A percentile compares a stretch with the other conserved stretches of the same genome.
These are phyloP conservation scores for Pseudochromis fuscus DNA, from an alignment of 2,797 vertebrate genomes.

Conservation along the genomic window DNA sequence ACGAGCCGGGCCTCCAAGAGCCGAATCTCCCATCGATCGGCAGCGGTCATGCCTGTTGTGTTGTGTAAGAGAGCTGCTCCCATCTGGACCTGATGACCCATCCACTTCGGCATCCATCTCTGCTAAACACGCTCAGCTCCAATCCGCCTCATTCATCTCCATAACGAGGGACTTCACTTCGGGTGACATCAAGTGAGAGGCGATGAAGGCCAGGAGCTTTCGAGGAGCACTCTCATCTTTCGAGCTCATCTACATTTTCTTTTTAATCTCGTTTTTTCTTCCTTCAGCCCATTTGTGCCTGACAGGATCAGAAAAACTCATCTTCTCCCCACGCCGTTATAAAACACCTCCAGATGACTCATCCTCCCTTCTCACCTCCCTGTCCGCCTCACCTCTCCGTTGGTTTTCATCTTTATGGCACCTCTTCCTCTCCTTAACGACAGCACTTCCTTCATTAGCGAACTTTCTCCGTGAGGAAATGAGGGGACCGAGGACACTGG, in stretches of 20 bases:
- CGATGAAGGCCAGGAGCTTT: slow-evolving; percentile 37
- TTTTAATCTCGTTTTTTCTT: background rate
- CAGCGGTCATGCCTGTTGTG: slow-evolving; percentile 39
- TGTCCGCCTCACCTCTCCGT: background rate
- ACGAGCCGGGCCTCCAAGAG: slow-evolving; percentile 26
- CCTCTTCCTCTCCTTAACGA: slow-evolving; percentile 49
- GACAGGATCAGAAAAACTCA: slow-evolving; percentile 27
- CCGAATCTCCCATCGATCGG: slow-evolving; percentile 34
- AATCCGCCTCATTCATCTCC: slow-evolving; percentile 44
- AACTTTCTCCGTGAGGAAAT: slow-evolving; percentile 49
- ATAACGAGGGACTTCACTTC: slow-evolving; percentile 54
- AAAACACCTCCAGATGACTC: slow-evolving; percentile 63
- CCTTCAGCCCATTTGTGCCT: slow-evolving; percentile 8
- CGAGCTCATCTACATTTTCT: slow-evolving; percentile 11
- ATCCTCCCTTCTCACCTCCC: slow-evolving; percentile 44
- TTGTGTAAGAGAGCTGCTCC: slow-evolving; percentile 61
- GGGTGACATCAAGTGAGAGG: slow-evolving; percentile 50
- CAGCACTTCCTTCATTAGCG: slow-evolving; percentile 60
- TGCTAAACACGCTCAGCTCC: slow-evolving; percentile 48
- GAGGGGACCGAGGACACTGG: slow-evolving; percentile 48
- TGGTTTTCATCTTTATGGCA: slow-evolving; percentile 55
- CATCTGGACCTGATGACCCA: slow-evolving; percentile 75
- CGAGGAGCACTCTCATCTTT: slow-evolving; percentile 12
- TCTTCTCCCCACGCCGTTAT: slow-evolving; percentile 14
- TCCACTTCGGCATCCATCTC: slow-evolving; percentile 59